Evolutionary conservation across 2,797 vertebrate species (phyloP).

Genomic region (Parauchenoglanis ngamensis): DNA sequence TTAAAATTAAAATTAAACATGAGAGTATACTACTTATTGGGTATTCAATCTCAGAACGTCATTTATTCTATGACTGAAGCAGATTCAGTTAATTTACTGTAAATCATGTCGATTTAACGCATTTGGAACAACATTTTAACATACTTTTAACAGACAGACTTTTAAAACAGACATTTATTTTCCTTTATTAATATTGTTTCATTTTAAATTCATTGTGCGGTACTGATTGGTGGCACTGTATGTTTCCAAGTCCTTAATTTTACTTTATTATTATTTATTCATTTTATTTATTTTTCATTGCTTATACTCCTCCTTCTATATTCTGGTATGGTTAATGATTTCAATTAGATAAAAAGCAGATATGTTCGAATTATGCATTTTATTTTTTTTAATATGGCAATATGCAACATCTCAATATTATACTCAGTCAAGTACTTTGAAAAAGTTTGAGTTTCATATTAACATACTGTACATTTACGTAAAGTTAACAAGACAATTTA

Average conservation of each 20-base stretch:
- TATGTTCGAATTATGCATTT: neutral
- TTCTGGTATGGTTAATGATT: neutral
- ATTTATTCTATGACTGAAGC: neutral
- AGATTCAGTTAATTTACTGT: neutral
- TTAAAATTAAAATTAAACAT: conserved; percentile 57
- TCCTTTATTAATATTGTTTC: neutral
- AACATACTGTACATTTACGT: neutral
- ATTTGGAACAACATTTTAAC: neutral
- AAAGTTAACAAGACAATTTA: neutral
- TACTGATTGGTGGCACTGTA: neutral
- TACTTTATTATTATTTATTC: neutral
- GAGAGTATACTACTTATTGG: neutral
- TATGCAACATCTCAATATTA: neutral
- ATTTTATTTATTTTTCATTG: neutral
- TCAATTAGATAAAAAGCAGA: neutral
- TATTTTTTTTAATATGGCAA: neutral
- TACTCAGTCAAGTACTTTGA: neutral
- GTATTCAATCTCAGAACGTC: neutral
- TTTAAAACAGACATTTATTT: neutral
- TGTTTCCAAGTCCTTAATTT: neutral
- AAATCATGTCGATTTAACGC: neutral
- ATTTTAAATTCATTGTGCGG: neutral
- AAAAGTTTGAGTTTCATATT: neutral
- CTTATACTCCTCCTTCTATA: neutral
- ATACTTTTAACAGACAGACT: neutral